A percentile compares a stretch with the other conserved stretches of the same genome.
Evolutionary conservation across 2,113 vertebrate species (phyloP).

Genomic region (Anhinga rufa): DNA sequence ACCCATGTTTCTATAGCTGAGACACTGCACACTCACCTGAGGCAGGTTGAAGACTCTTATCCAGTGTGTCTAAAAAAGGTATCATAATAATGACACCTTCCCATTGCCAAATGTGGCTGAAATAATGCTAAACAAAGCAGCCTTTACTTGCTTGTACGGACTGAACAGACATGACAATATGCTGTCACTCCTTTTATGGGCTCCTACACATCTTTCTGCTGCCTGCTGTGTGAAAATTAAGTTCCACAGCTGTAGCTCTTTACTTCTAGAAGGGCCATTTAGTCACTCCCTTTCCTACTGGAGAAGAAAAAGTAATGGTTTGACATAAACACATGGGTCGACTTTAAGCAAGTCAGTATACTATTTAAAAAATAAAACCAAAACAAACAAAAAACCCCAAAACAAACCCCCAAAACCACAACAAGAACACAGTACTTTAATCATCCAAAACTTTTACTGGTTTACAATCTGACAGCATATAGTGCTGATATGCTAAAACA

Average conservation of each 20-base stretch:
- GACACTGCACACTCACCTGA: fast-evolving
- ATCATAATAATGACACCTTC: too few species aligned
- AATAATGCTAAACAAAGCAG: too few species aligned
- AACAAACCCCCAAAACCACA: neutral
- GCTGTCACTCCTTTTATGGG: neutral
- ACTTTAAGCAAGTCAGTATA: fast-evolving
- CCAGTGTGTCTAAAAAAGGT: too few species aligned
- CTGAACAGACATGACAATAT: fast-evolving
- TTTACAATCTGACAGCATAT: constrained; percentile 24
- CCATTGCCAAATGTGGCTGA: fast-evolving
- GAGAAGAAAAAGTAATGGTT: neutral
- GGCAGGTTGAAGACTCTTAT: fast-evolving
- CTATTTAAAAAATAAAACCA: neutral
- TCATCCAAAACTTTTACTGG: constrained; percentile 10
- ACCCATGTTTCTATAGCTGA: fast-evolving
- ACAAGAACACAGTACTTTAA: neutral
- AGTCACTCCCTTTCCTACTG: neutral
- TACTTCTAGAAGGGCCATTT: neutral
- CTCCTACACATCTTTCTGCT: neutral
- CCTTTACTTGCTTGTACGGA: too few species aligned
- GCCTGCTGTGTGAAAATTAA: neutral
- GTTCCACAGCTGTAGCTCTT: too few species aligned
- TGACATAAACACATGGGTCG: neutral
- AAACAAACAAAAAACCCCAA: neutral
- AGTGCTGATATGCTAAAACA: neutral